Percentiles rank a stretch among this genome's conserved stretches.
Evolutionary conservation across 2,113 vertebrate genomes (phyloP).

Genomic region (Gymnocephalus cernua): DNA sequence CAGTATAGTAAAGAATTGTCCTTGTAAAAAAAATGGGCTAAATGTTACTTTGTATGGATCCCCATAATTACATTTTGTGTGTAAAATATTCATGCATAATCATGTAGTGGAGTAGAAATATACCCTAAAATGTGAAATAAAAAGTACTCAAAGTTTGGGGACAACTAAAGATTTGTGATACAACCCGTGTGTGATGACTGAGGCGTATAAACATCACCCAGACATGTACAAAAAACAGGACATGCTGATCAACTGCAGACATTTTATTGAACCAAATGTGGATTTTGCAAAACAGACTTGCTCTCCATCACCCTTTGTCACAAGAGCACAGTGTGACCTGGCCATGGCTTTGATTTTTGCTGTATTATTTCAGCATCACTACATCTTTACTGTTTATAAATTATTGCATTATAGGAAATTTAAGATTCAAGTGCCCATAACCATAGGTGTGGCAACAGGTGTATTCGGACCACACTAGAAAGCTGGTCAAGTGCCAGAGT

Average conservation of each 20-base stretch:
- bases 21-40: no score
- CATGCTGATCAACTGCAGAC: constrained; percentile 53
- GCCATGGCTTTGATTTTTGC: constrained; percentile 55
- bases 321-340: constrained; percentile 37
- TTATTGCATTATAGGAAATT: constrained; percentile 61
- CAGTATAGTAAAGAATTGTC: no score
- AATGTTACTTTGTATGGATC: no score
- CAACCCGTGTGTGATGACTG: neutral
- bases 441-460: neutral
- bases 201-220: neutral
- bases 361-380: constrained; percentile 41
- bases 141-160: no score
- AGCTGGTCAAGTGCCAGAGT: constrained; percentile 26
- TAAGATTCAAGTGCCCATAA: constrained; percentile 35
- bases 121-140: no score
- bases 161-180: no score
- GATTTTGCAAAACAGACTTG: constrained; percentile 44
- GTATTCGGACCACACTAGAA: neutral
- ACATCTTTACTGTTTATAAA: constrained; percentile 38
- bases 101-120: no score
- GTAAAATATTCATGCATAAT: no score
- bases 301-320: constrained; percentile 32
- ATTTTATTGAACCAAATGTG: constrained; percentile 68
- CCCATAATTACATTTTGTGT: no score
- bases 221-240: constrained; percentile 15